Base-by-base conservation (phyloP, 2,888 invertebrate genomes). In the Amphiduros pacificus region DNA sequence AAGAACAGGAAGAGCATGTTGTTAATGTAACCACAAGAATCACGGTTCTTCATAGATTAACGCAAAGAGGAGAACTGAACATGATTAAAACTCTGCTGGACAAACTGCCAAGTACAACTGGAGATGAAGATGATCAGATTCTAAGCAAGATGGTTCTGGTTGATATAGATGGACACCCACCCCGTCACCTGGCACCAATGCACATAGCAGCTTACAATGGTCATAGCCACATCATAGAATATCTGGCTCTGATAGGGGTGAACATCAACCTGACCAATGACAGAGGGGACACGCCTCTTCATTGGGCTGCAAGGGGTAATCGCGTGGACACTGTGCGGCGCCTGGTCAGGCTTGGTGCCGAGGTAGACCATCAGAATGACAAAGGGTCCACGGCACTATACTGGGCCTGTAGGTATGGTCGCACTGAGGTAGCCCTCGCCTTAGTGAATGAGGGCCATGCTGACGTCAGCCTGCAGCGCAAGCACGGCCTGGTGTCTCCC, bases 341-440 rank as follows among this genome's bases (percentile, higher is more conserved):
- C 17, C 54, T 70, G 3, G 63, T 70, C 31, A 24, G 53, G 27
- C 41, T 64, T 14, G 62, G 68, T 0, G 79, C 79, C 9, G 61
- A 74, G 49, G 64, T 75, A 0, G 68, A 73, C 55, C 57, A 72
- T 6, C 72, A 73, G 57, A 80, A 80, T 60, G 79, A 80, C 62
- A 80, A 80, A 63, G 76, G 77, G 1, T 80, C 79, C 0, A 77
- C 79, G 1, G 77, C 81, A 1, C 67, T 81, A n/a, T 73, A 80
- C 60, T 81, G 81, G 81, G 79, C 80, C 9, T 74, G 77, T 6
- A 64, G 81, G 20, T 80, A 80, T 58, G 77, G 76, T 6, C 73
- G 72, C 61, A 44, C 65, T 0, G 69, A 74, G 41, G 68, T 76
- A 5, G 77, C 78, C 0, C 54, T 66, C 11, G 41, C 77, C 0